Evolutionary conservation across 2,888 invertebrate species (phyloP).

Genomic region (Gryllus longicercus): DNA sequence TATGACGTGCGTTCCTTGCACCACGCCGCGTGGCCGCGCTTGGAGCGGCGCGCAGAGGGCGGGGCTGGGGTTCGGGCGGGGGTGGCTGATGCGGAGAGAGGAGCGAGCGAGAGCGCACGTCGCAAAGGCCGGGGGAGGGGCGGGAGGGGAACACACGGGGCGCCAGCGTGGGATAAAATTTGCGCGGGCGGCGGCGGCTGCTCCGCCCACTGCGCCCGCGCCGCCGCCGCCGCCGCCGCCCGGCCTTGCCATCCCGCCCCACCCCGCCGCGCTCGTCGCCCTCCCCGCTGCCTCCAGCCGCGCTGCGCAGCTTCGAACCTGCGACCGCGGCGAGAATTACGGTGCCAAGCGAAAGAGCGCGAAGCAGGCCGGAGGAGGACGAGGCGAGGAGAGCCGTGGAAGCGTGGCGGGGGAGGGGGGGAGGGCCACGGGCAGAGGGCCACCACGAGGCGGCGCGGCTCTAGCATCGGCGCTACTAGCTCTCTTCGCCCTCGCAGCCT

Average conservation of each 20-base stretch:
- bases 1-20: too few species aligned
- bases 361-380: constrained; percentile 22
- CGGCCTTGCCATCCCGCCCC: background rate
- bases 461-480: too few species aligned
- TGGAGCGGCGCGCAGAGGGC: background rate
- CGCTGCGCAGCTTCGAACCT: background rate
- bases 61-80: background rate
- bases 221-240: background rate
- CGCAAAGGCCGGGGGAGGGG: background rate
- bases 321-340: constrained; percentile 18
- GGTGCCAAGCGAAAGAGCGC: constrained; percentile 20
- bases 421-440: background rate
- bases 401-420: background rate
- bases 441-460: too few species aligned
- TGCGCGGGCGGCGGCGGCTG: background rate
- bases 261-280: background rate
- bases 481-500: too few species aligned
- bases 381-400: background rate
- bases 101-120: background rate
- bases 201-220: background rate
- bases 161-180: constrained; percentile 5
- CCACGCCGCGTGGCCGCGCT: background rate
- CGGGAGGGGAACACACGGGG: background rate
- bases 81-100: background rate
- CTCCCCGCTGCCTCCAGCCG: background rate